phyloP scores from a whole-genome alignment of 2,888 invertebrate genomes.

The Lasioglossum morio region DNA sequence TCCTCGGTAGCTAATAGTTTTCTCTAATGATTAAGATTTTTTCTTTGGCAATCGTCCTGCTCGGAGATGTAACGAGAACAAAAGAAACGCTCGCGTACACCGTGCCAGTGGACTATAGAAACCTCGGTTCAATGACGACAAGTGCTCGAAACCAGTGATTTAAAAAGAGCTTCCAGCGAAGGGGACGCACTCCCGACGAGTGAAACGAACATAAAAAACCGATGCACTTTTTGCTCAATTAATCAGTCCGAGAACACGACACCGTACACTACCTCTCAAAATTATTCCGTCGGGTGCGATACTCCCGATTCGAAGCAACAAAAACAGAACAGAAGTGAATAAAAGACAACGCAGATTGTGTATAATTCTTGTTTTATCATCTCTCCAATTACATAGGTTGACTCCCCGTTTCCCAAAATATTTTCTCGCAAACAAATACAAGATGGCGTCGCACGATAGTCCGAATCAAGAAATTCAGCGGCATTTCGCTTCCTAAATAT shows the following conservation, averaged over 20 bases:
- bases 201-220: not conserved
- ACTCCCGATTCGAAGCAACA: not conserved
- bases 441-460: too few species aligned
- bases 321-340: not conserved
- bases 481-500: too few species aligned
- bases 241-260: not conserved
- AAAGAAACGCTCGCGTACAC: not conserved
- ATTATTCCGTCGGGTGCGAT: not conserved
- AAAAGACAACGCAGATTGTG: not conserved
- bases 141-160: not conserved
- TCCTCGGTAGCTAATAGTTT: not conserved
- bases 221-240: not conserved
- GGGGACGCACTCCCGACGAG: not conserved
- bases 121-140: not conserved
- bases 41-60: not conserved
- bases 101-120: not conserved
- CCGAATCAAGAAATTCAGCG: too few species aligned
- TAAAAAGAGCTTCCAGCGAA: conserved; percentile 39
- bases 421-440: not conserved
- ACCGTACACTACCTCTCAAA: not conserved
- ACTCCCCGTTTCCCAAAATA: not conserved
- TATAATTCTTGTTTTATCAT: conserved; percentile 1
- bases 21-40: not conserved
- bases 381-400: not conserved
- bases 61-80: not conserved